Conservation (phyloP, 2,113 vertebrate genomes). For the Isurus oxyrinchus region DNA sequence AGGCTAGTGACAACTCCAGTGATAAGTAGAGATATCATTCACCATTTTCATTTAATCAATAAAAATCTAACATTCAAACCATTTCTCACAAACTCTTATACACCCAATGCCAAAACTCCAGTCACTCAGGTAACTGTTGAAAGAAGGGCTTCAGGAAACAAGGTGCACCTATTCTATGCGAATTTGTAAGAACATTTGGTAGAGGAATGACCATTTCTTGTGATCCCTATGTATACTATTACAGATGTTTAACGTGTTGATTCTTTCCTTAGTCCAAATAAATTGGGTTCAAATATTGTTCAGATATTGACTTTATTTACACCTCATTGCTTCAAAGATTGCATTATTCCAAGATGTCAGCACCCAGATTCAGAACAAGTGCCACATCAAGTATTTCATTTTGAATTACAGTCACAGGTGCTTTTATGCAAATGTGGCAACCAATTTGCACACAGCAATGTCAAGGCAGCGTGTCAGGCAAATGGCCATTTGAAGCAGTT, state of each 20-base stretch:
- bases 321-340: background rate
- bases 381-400: background rate
- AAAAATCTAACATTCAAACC: no score
- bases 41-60: no score
- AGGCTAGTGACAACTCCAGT: no score
- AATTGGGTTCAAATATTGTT: background rate
- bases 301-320: background rate
- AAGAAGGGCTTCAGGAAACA: no score
- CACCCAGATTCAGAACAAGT: background rate
- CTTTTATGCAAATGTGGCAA: background rate
- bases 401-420: background rate
- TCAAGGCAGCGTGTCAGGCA: background rate
- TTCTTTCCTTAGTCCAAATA: background rate
- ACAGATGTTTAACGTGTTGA: background rate
- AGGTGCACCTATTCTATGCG: no score
- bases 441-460: background rate
- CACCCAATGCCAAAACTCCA: no score
- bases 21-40: no score
- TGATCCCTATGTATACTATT: no score
- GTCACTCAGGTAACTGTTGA: no score
- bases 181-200: no score
- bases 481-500: background rate
- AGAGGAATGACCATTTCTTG: background rate
- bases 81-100: no score
- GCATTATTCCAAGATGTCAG: background rate